Evolutionary conservation across 92 coral and sea anemone species (phyloP).

Genomic region (Umimayanthus kanabou): DNA sequence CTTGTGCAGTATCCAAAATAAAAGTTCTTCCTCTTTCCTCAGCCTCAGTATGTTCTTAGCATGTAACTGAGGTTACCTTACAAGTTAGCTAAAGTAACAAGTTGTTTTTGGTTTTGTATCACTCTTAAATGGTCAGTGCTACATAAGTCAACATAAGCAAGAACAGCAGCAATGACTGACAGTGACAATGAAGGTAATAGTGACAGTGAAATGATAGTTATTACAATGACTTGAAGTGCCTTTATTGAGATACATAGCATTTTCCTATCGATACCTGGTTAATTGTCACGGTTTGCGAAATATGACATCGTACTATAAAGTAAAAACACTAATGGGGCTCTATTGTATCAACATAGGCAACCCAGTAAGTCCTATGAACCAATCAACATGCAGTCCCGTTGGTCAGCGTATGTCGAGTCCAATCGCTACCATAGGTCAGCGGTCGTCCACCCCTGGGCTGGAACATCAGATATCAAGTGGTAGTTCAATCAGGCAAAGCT

Average conservation of each 20-base stretch:
- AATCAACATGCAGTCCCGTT: slow-evolving; percentile 58
- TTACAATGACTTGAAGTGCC: no score
- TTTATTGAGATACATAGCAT: no score
- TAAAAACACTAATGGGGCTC: not conserved
- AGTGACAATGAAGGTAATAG: no score
- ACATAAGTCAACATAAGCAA: no score
- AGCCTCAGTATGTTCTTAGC: no score
- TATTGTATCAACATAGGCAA: slow-evolving; percentile 30
- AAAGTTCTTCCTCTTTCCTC: no score
- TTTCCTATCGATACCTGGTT: no score
- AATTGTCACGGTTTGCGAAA: no score
- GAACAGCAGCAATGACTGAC: no score
- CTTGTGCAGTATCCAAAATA: no score
- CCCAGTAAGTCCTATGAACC: slow-evolving; percentile 68
- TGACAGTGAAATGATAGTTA: no score
- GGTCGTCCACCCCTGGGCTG: slow-evolving; percentile 63
- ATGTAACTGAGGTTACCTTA: not conserved
- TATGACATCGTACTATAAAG: no score
- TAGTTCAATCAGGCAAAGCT: slow-evolving; percentile 63
- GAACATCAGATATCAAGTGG: slow-evolving; percentile 58
- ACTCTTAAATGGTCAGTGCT: not conserved
- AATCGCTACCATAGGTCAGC: slow-evolving; percentile 64
- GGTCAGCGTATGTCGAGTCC: slow-evolving; percentile 53
- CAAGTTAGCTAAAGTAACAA: not conserved
- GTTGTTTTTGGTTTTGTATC: not conserved